Evolutionary conservation across 2,113 vertebrate species (phyloP).

Genomic region (Dermatemys mawii): DNA sequence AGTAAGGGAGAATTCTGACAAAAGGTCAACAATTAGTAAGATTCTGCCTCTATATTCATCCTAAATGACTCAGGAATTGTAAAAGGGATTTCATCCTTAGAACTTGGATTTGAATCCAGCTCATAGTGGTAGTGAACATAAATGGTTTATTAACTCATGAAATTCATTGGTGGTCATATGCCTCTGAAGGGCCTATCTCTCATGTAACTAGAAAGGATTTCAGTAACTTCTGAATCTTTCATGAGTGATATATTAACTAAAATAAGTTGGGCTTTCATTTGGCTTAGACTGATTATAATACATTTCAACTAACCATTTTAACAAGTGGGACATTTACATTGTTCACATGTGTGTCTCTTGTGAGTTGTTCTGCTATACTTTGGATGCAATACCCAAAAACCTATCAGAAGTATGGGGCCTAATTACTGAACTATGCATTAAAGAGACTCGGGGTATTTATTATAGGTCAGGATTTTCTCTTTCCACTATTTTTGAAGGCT

Average conservation of each 20-base stretch:
- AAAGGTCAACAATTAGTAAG: not conserved
- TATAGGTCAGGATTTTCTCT: not conserved
- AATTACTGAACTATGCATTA: not conserved
- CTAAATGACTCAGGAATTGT: not conserved
- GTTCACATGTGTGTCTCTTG: fast-evolving
- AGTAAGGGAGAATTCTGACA: not conserved
- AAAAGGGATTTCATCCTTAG: not conserved
- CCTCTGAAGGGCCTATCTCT: not conserved
- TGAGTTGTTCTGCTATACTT: not conserved
- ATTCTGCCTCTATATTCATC: not conserved
- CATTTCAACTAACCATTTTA: not conserved
- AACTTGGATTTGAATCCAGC: not conserved
- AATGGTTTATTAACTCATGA: not conserved
- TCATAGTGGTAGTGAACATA: not conserved
- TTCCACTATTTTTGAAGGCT: not conserved
- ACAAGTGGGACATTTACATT: not conserved
- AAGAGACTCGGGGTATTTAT: not conserved
- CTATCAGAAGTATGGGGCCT: not conserved
- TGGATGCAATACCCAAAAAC: not conserved
- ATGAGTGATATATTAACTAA: not conserved
- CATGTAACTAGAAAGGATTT: not conserved
- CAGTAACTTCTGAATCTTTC: not conserved
- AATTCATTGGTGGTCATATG: not conserved
- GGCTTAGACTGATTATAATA: not conserved
- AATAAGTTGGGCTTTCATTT: not conserved